phyloP scores from a whole-genome alignment of 1,140 invertebrate genomes.

The Aplysia californica region DNA sequence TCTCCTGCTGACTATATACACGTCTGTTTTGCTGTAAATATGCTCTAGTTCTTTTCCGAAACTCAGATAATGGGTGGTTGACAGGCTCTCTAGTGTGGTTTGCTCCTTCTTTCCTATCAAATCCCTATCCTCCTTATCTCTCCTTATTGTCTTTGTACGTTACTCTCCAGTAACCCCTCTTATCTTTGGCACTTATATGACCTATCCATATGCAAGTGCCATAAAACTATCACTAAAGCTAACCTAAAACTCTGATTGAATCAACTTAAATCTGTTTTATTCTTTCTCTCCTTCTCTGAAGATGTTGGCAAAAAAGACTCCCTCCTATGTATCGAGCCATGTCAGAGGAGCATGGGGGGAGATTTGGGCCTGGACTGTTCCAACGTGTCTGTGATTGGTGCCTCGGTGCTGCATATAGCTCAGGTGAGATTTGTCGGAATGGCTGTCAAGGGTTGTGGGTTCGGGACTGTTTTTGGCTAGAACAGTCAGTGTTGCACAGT shows the following conservation, averaged over 20 bases:
- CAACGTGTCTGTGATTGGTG: constrained; percentile 8
- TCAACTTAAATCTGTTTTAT: neutral
- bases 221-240: neutral
- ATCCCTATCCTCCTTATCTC: too few relatives aligned
- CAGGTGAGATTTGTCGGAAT: neutral
- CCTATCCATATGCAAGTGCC: too few relatives aligned
- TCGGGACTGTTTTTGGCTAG: neutral
- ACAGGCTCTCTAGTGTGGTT: too few relatives aligned
- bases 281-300: neutral
- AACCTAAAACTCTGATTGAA: neutral
- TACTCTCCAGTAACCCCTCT: neutral
- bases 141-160: neutral
- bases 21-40: too few relatives aligned
- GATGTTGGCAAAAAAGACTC: neutral
- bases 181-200: too few relatives aligned
- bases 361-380: neutral
- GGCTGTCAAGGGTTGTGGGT: neutral
- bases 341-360: neutral
- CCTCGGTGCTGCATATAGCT: neutral
- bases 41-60: too few relatives aligned
- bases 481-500: neutral
- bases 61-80: too few relatives aligned
- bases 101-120: too few relatives aligned
- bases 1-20: too few relatives aligned
- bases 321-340: neutral